Evolutionary conservation across 2,888 invertebrate species (phyloP).

Genomic region (Calephelis perditalis): DNA sequence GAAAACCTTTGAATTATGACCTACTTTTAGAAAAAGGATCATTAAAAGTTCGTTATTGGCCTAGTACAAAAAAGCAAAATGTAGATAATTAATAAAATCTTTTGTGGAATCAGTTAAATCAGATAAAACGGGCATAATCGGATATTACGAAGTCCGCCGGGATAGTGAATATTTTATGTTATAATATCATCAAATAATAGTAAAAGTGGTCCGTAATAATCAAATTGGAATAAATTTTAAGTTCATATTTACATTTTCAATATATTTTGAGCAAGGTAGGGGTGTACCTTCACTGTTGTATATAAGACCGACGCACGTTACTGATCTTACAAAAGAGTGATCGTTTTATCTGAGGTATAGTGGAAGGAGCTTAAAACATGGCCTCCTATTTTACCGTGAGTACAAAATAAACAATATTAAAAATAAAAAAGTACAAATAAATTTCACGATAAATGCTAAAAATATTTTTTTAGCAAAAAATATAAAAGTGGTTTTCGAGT

Average conservation of each 20-base stretch:
- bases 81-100: no score
- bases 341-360: conserved; percentile 25
- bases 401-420: conserved; percentile 31
- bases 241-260: conserved; percentile 21
- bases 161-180: no score
- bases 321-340: conserved; percentile 44
- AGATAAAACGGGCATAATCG: no score
- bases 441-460: not conserved
- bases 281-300: conserved; percentile 66
- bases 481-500: conserved; percentile 1
- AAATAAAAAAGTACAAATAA: conserved; percentile 13
- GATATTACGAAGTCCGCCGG: no score
- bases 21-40: no score
- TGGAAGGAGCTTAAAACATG: conserved; percentile 51
- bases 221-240: conserved; percentile 4
- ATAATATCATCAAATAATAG: no score
- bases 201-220: not conserved
- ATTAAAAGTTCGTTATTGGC: no score
- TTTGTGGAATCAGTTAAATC: no score
- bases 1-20: no score
- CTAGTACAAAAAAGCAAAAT: no score
- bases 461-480: not conserved
- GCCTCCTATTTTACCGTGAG: conserved; percentile 63
- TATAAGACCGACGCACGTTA: conserved; percentile 50
- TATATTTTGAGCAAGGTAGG: conserved; percentile 43